A percentile compares a stretch with the other conserved stretches of the same genome.
Conservation (phyloP, 2,797 vertebrate species). For the Octomys mimax region DNA sequence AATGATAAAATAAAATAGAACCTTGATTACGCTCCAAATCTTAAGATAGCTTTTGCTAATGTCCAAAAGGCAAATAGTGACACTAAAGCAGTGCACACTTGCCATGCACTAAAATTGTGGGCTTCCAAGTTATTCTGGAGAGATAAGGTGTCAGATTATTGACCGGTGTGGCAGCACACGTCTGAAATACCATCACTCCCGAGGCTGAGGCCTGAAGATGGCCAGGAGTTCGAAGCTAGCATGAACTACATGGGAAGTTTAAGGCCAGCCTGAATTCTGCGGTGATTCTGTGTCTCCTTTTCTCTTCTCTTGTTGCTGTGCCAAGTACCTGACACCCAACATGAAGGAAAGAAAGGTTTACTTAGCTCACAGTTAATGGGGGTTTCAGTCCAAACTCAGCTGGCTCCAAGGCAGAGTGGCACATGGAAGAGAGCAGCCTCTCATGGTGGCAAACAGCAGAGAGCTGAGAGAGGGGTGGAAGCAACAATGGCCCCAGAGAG, state of each 20-base stretch:
- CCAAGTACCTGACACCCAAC: too few species aligned
- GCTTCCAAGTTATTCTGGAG: background rate
- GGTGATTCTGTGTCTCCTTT: background rate
- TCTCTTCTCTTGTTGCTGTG: too few species aligned
- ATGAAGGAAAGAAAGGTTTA: too few species aligned
- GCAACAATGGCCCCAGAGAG: too few species aligned
- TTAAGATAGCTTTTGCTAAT: background rate
- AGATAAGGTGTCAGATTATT: conserved; percentile 20
- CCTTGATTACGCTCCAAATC: conserved; percentile 46
- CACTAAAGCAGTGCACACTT: background rate
- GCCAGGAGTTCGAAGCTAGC: background rate
- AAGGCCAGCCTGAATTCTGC: background rate
- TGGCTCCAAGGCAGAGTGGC: too few species aligned
- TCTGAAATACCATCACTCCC: background rate
- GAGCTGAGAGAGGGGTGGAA: too few species aligned
- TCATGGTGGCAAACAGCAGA: too few species aligned
- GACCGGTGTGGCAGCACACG: background rate
- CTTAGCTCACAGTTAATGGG: too few species aligned
- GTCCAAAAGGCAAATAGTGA: background rate
- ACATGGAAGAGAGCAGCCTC: too few species aligned
- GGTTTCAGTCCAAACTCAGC: too few species aligned
- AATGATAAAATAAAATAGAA: conserved; percentile 27
- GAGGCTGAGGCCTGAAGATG: background rate
- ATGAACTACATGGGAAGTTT: background rate
- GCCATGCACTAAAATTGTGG: background rate